A percentile compares a stretch with the other conserved stretches of the same genome.
Evolutionary conservation across 2,113 vertebrate species (phyloP).

Genomic region (Elanus axillaris): DNA sequence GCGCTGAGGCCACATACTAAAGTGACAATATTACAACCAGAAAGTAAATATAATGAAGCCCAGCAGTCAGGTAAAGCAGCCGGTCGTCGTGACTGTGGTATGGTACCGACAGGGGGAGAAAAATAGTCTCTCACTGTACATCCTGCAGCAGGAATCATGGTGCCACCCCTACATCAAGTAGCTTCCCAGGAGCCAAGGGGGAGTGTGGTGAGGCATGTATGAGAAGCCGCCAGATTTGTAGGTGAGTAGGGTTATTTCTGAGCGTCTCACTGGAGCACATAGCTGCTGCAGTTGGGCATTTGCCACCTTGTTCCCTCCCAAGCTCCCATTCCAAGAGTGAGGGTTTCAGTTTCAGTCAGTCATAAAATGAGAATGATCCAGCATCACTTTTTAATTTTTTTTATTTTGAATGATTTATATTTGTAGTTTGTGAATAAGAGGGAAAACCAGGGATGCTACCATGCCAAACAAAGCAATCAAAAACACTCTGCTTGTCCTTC

Average conservation of each 20-base stretch:
- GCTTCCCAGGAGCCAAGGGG: not conserved
- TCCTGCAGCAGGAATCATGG: not conserved
- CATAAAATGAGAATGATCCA: not conserved
- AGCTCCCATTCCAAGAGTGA: not conserved
- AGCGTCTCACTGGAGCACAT: not conserved
- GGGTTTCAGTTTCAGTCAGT: not conserved
- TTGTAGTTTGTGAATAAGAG: not conserved
- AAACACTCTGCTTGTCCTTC: not conserved
- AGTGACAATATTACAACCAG: not conserved
- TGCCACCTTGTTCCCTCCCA: not conserved
- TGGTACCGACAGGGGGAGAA: not conserved
- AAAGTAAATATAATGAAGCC: not conserved
- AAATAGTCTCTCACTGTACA: not conserved
- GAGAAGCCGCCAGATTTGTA: not conserved
- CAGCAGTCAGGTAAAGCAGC: not conserved
- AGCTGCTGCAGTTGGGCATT: not conserved
- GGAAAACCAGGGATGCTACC: not conserved
- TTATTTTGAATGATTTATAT: not conserved
- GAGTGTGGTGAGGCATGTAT: accelerated
- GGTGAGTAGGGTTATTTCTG: not conserved
- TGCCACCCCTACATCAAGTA: not conserved
- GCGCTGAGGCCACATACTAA: not conserved
- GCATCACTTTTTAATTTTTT: not conserved
- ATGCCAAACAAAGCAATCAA: not conserved
- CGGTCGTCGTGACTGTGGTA: accelerated